Conservation (phyloP, 2,113 vertebrate genomes). For the Channa maculata region DNA sequence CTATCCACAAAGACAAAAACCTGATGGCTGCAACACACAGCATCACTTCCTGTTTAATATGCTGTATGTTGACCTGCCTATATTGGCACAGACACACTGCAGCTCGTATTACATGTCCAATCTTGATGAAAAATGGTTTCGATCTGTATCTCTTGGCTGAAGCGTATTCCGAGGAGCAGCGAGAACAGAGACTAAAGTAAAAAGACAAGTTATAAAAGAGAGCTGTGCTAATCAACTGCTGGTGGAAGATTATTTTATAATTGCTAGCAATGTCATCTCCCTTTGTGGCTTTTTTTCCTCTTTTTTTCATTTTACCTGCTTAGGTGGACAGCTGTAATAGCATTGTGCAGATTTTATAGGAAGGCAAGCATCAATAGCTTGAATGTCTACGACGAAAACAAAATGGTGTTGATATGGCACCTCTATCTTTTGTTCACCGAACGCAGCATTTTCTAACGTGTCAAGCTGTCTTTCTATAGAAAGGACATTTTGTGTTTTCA, state of each 20-base stretch:
- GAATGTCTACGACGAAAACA: constrained; percentile 1
- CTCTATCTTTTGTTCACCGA: neutral
- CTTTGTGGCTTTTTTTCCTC: neutral
- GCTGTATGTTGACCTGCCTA: constrained; percentile 18
- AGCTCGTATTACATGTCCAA: constrained; percentile 39
- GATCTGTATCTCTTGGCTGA: constrained; percentile 45
- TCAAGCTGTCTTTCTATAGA: neutral
- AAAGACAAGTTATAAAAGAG: constrained; percentile 58
- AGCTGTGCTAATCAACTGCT: constrained; percentile 33
- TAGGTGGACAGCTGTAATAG: neutral
- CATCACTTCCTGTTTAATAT: constrained; percentile 22
- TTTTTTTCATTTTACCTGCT: neutral
- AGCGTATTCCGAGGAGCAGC: constrained; percentile 24
- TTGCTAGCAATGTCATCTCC: neutral
- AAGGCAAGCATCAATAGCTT: neutral
- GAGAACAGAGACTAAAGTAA: constrained; percentile 36
- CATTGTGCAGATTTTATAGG: neutral
- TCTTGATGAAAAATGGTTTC: constrained; percentile 50
- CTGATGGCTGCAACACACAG: neutral
- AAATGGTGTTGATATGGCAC: neutral
- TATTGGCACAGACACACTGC: constrained; percentile 18
- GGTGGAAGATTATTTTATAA: constrained; percentile 2
- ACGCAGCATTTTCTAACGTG: neutral
- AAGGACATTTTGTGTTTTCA: neutral
- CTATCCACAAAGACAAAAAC: constrained; percentile 4